Evolutionary conservation across 2,113 vertebrate species (phyloP).

Genomic region (Callocephalon fimbriatum): DNA sequence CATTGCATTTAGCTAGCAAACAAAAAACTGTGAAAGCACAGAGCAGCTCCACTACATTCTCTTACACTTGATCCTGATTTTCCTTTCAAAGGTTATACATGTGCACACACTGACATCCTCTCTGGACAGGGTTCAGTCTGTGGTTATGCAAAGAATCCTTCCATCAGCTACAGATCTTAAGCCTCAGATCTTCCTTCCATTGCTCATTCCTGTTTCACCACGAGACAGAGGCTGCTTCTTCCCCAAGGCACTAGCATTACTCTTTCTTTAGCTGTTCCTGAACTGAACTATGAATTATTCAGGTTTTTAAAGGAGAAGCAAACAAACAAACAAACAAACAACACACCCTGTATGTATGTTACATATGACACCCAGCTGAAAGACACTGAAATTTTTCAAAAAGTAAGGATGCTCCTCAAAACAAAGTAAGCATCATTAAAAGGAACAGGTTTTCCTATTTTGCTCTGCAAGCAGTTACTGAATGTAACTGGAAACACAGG

Average conservation of each 20-base stretch:
- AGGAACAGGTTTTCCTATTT: background rate
- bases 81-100: background rate
- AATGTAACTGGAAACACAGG: background rate
- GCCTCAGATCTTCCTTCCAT: background rate
- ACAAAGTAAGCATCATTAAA: background rate
- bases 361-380: background rate
- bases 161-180: background rate
- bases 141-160: background rate
- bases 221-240: background rate
- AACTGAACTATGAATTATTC: background rate
- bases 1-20: background rate
- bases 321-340: background rate
- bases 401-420: background rate
- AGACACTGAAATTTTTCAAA: background rate
- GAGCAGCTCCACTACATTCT: background rate
- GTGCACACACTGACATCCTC: background rate
- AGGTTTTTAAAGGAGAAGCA: background rate
- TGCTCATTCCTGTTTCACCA: background rate
- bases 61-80: background rate
- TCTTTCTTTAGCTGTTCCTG: background rate
- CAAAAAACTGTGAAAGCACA: background rate
- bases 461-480: background rate
- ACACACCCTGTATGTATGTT: background rate
- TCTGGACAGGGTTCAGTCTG: background rate
- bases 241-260: background rate